These are phyloP conservation scores for Agrochola lychnidis DNA, from an alignment of 2,888 invertebrate genomes.

Conservation along the genomic window DNA sequence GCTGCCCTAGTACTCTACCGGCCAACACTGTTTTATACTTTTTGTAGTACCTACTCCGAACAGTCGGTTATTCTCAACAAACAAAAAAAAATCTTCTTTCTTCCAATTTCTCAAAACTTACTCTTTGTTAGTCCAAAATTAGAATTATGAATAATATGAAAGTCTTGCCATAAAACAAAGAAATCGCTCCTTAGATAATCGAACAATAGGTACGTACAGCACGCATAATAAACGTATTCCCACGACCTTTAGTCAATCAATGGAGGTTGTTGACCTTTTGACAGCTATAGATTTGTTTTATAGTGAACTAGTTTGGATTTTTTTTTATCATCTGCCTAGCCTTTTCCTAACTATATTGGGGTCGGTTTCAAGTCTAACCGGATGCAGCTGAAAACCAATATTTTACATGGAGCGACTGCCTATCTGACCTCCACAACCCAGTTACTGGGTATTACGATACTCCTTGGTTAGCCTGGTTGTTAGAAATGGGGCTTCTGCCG, in stretches of 20 bases:
- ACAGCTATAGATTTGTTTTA: constrained; percentile 16
- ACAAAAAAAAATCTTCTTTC: neutral
- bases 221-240: constrained; percentile 51
- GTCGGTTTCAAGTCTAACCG: too few relatives aligned
- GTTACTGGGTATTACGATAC: neutral
- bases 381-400: too few relatives aligned
- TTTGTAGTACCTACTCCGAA: neutral
- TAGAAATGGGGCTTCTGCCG: neutral
- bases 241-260: constrained; percentile 62
- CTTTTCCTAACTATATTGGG: too few relatives aligned
- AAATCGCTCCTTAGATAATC: constrained; percentile 15
- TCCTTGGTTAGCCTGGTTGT: too few relatives aligned
- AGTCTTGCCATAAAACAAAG: constrained; percentile 20
- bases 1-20: neutral
- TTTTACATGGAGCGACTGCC: too few relatives aligned
- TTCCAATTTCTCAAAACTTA: neutral
- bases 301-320: constrained; percentile 12
- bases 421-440: neutral
- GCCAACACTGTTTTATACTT: neutral
- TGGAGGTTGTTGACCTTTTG: constrained; percentile 54
- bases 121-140: constrained; percentile 22
- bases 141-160: constrained; percentile 19
- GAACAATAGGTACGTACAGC: constrained; percentile 39
- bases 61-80: neutral
- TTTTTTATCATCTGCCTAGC: constrained; percentile 10